phyloP scores from a whole-genome alignment of 2,797 vertebrate species.

The Pseudochirops cupreus region DNA sequence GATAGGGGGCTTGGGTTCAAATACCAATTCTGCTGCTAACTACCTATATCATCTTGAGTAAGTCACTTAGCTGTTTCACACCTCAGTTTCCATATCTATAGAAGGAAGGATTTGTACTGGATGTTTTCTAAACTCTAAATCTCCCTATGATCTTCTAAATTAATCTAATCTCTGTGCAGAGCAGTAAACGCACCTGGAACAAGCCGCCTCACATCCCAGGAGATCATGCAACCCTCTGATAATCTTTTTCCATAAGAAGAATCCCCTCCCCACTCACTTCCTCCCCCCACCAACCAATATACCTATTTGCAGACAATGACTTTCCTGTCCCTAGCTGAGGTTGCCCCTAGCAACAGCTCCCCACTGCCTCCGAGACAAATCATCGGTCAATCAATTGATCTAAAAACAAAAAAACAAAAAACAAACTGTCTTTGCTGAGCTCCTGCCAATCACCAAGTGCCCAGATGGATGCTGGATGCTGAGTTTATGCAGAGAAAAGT shows the following conservation, averaged over 20 bases:
- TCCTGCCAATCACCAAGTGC: background rate
- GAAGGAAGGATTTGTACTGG: background rate
- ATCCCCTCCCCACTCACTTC: background rate
- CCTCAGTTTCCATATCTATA: background rate
- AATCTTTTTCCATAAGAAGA: background rate
- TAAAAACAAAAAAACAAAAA: background rate
- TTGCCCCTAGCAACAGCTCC: background rate
- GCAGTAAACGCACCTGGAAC: background rate
- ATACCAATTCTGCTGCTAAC: background rate
- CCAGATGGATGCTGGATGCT: background rate
- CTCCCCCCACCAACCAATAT: background rate
- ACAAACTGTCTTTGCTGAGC: background rate
- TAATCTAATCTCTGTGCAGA: background rate
- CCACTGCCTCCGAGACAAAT: background rate
- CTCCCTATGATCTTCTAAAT: background rate
- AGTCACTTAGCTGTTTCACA: background rate
- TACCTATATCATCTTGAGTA: background rate
- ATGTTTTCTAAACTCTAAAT: background rate
- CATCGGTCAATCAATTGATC: slow-evolving; percentile 1
- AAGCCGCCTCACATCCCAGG: background rate
- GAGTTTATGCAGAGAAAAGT: background rate
- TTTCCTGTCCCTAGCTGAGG: background rate
- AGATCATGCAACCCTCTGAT: background rate
- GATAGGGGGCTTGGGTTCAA: background rate
- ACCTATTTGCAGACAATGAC: background rate